Conservation (phyloP, 2,113 vertebrate genomes). For the Oceanites oceanicus region DNA sequence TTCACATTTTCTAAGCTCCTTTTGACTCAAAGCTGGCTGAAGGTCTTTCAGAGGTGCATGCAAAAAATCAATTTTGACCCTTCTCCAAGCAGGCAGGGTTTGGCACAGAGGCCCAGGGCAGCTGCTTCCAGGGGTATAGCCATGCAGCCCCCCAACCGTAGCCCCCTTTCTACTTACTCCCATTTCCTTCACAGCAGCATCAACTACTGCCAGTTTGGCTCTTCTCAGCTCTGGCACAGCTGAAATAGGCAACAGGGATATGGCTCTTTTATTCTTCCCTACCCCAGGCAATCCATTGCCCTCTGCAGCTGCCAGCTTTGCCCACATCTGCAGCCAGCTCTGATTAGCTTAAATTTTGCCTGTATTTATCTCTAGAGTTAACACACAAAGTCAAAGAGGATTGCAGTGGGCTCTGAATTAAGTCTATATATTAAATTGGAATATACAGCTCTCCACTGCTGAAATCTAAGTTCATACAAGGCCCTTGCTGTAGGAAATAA, state of each 20-base stretch:
- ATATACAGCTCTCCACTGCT: background rate
- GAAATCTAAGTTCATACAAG: background rate
- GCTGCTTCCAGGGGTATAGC: no score
- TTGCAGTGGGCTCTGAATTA: background rate
- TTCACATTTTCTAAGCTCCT: background rate
- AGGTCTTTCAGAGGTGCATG: background rate
- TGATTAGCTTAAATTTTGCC: background rate
- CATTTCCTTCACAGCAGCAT: background rate
- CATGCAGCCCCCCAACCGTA: background rate
- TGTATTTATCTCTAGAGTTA: background rate
- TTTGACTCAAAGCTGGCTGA: background rate
- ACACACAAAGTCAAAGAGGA: background rate
- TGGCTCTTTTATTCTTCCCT: background rate
- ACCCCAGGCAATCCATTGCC: background rate
- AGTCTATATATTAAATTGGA: background rate
- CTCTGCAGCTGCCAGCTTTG: background rate
- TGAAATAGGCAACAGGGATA: background rate
- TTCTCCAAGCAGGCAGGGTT: background rate
- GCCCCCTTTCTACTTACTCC: background rate
- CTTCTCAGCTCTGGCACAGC: background rate
- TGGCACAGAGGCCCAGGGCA: background rate
- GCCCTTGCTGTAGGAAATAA: background rate
- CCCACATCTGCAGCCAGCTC: background rate
- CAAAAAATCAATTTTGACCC: background rate
- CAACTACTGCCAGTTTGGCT: background rate